Evolutionary conservation across 2,797 vertebrate genomes (phyloP).

Genomic region (Crypturellus tataupa): DNA sequence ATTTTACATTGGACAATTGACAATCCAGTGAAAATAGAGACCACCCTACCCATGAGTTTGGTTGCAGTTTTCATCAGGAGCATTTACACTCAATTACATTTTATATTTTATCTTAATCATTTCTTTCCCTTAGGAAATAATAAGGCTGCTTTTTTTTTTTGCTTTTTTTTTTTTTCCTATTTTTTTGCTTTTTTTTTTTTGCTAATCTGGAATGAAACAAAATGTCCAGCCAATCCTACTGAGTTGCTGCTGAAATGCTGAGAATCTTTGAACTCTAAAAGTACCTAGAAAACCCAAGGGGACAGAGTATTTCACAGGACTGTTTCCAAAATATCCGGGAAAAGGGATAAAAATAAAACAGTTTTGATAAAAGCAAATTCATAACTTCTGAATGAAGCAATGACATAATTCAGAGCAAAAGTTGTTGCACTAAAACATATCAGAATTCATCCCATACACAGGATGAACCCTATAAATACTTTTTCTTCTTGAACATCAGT

Average conservation of each 20-base stretch:
- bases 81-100: background rate
- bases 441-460: background rate
- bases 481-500: background rate
- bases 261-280: slow-evolving; percentile 23
- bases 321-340: background rate
- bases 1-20: background rate
- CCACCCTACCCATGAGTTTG: background rate
- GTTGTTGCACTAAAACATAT: background rate
- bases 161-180: background rate
- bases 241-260: slow-evolving; percentile 29
- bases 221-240: slow-evolving; percentile 54
- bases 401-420: background rate
- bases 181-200: background rate
- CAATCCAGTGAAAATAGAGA: background rate
- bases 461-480: background rate
- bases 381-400: background rate
- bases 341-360: slow-evolving; percentile 36
- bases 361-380: background rate
- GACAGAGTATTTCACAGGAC: background rate
- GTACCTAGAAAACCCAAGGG: background rate
- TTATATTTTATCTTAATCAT: background rate
- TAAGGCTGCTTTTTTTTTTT: background rate
- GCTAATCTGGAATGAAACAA: slow-evolving; percentile 32
- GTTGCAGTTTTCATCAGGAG: background rate
- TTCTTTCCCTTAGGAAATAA: background rate